A percentile compares a stretch with the other conserved stretches of the same genome.
Evolutionary conservation across 2,113 vertebrate genomes (phyloP).

Genomic region (Lycaon pictus): DNA sequence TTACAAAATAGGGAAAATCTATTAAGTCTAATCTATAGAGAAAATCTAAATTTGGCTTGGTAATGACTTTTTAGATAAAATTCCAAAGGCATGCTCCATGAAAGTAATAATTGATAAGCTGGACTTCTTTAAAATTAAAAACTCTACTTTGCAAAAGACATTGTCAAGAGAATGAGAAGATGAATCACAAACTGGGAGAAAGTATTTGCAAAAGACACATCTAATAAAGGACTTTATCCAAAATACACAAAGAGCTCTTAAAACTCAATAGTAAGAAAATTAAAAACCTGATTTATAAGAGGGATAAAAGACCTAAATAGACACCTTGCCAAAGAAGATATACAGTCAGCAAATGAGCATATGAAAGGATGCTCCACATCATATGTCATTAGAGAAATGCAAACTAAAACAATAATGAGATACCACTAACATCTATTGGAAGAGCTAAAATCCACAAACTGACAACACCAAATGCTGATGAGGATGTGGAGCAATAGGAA

Average conservation of each 20-base stretch:
- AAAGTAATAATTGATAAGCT: not conserved
- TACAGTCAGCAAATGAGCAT: not conserved
- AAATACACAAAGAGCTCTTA: not conserved
- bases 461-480: not conserved
- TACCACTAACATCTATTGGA: not conserved
- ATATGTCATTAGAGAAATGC: not conserved
- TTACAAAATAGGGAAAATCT: not conserved
- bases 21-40: not conserved
- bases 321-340: not conserved
- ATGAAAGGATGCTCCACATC: not conserved
- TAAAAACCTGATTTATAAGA: not conserved
- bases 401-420: not conserved
- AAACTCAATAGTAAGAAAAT: not conserved
- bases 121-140: conserved; percentile 17
- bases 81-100: not conserved
- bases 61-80: not conserved
- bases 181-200: not conserved
- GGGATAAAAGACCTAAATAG: not conserved
- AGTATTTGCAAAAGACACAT: not conserved
- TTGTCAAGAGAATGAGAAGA: not conserved
- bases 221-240: not conserved
- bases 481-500: not conserved
- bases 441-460: not conserved
- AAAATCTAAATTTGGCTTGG: not conserved
- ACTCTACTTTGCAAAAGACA: not conserved